Evolutionary conservation across 2,888 invertebrate genomes (phyloP).

Genomic region (Dorcus hopei): DNA sequence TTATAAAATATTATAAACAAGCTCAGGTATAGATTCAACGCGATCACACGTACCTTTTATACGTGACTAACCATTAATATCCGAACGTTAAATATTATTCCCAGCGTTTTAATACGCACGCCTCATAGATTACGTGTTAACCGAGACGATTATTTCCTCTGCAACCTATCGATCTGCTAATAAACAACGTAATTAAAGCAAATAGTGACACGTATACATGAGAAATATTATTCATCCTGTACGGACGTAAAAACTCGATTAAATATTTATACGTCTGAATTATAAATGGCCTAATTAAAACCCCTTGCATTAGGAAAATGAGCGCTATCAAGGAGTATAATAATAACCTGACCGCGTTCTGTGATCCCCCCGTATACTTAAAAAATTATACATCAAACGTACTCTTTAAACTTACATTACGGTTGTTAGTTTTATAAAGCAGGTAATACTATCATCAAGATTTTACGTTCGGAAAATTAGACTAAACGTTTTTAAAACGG

Average conservation of each 20-base stretch:
- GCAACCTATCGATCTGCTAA: constrained; percentile 9
- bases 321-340: too few species aligned
- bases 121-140: constrained; percentile 3
- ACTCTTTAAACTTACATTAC: too few species aligned
- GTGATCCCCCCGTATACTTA: too few species aligned
- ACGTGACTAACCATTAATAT: constrained; percentile 24
- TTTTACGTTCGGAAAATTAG: constrained; percentile 15
- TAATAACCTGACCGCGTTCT: too few species aligned
- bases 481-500: constrained; percentile 11
- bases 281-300: too few species aligned
- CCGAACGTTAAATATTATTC: constrained; percentile 11
- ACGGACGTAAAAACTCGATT: too few species aligned
- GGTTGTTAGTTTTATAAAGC: too few species aligned
- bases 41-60: constrained; percentile 21
- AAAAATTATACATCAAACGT: too few species aligned
- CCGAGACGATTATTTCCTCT: constrained; percentile 10
- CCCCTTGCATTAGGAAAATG: too few species aligned
- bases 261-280: too few species aligned
- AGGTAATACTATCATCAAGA: background rate
- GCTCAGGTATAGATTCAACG: constrained; percentile 31
- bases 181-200: constrained; percentile 13
- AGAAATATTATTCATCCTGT: background rate
- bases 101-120: constrained; percentile 6
- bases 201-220: constrained; percentile 3
- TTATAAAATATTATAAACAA: constrained; percentile 43